These are phyloP conservation scores for Myxocyprinus asiaticus DNA, from an alignment of 2,113 vertebrate genomes.

Conservation along the genomic window DNA sequence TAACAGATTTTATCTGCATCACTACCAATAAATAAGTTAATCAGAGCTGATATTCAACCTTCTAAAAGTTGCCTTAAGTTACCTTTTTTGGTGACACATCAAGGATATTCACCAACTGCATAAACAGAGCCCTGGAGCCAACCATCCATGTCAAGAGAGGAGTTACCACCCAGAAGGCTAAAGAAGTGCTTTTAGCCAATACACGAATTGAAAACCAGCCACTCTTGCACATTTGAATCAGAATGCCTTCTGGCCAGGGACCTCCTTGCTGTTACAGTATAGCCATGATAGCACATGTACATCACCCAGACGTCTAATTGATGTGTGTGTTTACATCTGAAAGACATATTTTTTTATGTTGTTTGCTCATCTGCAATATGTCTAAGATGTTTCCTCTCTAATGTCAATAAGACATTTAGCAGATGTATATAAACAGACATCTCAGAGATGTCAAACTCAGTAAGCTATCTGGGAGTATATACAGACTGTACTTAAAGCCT, in stretches of 20 bases:
- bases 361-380: too few relatives aligned
- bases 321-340: too few relatives aligned
- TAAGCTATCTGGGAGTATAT: too few relatives aligned
- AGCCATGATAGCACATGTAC: too few relatives aligned
- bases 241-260: constrained; percentile 36
- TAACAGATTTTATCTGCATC: constrained; percentile 19
- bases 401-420: too few relatives aligned
- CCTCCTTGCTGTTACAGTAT: constrained; percentile 11
- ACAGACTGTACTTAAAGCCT: background rate
- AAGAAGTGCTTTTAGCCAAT: background rate
- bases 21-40: constrained; percentile 36
- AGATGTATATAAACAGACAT: too few relatives aligned
- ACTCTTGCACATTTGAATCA: constrained; percentile 3
- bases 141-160: background rate
- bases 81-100: constrained; percentile 34
- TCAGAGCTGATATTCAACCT: constrained; percentile 12
- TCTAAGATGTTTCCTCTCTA: too few relatives aligned
- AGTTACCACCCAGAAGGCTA: constrained; percentile 15
- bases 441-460: too few relatives aligned
- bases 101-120: constrained; percentile 12
- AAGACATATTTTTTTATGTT: too few relatives aligned
- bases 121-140: constrained; percentile 19
- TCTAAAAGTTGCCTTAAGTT: constrained; percentile 6
- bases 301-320: too few relatives aligned
- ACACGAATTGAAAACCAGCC: constrained; percentile 10